A percentile compares a stretch with the other conserved stretches of the same genome.
Conservation (phyloP, 2,797 vertebrate genomes). For the Thamnophis elegans region DNA sequence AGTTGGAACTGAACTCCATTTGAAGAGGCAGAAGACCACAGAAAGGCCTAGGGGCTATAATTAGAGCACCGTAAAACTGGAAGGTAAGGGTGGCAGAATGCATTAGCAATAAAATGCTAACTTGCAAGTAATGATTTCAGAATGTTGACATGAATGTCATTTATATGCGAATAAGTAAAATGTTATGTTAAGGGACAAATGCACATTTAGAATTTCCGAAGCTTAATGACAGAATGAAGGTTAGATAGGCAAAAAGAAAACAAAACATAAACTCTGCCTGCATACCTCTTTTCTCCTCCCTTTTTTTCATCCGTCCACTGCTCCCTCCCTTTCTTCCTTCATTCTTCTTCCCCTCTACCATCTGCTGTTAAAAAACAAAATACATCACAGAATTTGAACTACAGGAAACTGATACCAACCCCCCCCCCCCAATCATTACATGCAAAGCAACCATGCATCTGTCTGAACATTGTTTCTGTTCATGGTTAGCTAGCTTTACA, state of each 20-base stretch:
- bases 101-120: constrained; percentile 75
- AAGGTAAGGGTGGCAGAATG: constrained; percentile 73
- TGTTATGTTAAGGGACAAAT: constrained; percentile 78
- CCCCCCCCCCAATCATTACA: constrained; percentile 33
- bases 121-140: constrained; percentile 79
- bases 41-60: constrained; percentile 75
- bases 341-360: neutral
- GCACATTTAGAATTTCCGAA: constrained; percentile 76
- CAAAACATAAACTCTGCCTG: constrained; percentile 50
- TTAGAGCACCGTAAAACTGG: constrained; percentile 73
- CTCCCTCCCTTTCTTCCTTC: neutral
- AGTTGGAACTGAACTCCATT: constrained; percentile 58
- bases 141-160: constrained; percentile 72
- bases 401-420: constrained; percentile 75
- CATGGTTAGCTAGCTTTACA: constrained; percentile 85
- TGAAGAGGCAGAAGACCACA: constrained; percentile 66
- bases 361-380: constrained; percentile 58
- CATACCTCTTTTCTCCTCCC: neutral
- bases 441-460: constrained; percentile 74
- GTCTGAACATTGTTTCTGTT: constrained; percentile 86
- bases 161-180: constrained; percentile 75
- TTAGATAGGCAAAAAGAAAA: constrained; percentile 77
- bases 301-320: rapidly evolving
- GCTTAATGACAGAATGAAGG: constrained; percentile 72
- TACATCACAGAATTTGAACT: constrained; percentile 66